Base-by-base conservation (phyloP, 2,888 invertebrate genomes). In the Drosophila meridiana region DNA sequence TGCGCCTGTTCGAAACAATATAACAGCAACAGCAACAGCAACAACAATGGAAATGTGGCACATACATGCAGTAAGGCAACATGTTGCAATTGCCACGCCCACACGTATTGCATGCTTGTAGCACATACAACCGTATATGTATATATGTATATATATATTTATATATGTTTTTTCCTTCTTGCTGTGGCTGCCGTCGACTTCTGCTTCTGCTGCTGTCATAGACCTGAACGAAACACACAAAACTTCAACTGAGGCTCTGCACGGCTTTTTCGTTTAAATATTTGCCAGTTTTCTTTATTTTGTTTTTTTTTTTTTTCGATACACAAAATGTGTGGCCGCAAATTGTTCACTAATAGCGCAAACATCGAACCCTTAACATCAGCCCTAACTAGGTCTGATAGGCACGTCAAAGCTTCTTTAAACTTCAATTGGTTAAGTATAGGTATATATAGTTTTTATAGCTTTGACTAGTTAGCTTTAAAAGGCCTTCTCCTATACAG, bases 1-100 rank as follows among this genome's bases (percentile, higher is more conserved):
- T 86, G 86, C 82, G 83, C 82, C 73, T 72, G 63, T 67, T 76
- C 72, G 73, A 84, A 84, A 82, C 87, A 84, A 84, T 84, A 86
- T 73, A 80, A 69, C 45, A 63, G 58, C 66, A 61, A 43, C 60
- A 66, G 43, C 43, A 58, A 34, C 30, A 42, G 34, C 43, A 57
- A 58, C 43, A 50, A 56, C 32, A 65, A 55, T 36, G 52, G 34
- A 53, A 43, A 64, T 56, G 68, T 60, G 70, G 62, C 59, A 76
- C 42, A 57, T 60, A 63, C 55, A 65, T 56, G 52, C 36, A 63
- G 47, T 56, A 66, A 59, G 85, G 76, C 87, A 85, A 85, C 84
- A 85, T 85, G 87, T 85, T 87, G 85, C 78, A 73, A 86, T 28
- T 30, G 72, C 63, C 76, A 67, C 65, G 59, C 71, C 65, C 55